These are phyloP conservation scores for Drosophila neocordata DNA, from an alignment of 1,140 invertebrate species.

Conservation along the genomic window DNA sequence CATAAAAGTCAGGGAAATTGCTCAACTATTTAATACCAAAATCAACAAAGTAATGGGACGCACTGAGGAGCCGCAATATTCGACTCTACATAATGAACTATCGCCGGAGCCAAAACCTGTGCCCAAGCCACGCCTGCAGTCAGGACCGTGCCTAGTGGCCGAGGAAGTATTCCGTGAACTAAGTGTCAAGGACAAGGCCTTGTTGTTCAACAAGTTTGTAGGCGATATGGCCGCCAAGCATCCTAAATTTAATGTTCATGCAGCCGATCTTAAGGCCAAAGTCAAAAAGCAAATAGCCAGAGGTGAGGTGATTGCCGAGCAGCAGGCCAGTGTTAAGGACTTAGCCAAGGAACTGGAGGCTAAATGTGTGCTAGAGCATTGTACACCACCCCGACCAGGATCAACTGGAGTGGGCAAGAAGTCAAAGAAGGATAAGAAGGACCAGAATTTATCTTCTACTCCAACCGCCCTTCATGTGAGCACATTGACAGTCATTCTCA, in stretches of 20 bases:
- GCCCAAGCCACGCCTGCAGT: not conserved
- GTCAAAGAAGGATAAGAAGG: not conserved
- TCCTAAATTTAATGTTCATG: conserved; percentile 70
- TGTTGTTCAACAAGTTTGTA: conserved; percentile 75
- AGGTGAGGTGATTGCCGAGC: conserved; percentile 64
- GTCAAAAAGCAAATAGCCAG: conserved; percentile 65
- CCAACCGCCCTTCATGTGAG: conserved; percentile 56
- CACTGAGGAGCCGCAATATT: conserved; percentile 46
- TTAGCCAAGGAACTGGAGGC: conserved; percentile 69
- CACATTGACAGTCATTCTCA: conserved; percentile 70
- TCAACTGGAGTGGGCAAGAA: not conserved
- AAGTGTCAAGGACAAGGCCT: conserved; percentile 74
- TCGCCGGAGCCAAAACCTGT: conserved; percentile 40
- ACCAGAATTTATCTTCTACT: not conserved
- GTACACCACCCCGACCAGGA: not conserved
- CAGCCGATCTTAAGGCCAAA: conserved; percentile 50
- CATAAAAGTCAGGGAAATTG: conserved; percentile 72
- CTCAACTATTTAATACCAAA: conserved; percentile 70
- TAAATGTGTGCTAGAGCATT: conserved; percentile 48
- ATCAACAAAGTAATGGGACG: conserved; percentile 61
- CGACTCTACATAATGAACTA: conserved; percentile 57
- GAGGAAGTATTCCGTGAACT: conserved; percentile 74
- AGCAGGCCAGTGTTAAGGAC: conserved; percentile 67
- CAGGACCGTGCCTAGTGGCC: conserved; percentile 60
- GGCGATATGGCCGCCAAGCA: conserved; percentile 70